Conservation (phyloP, 2,888 invertebrate genomes). For the Actias luna region DNA sequence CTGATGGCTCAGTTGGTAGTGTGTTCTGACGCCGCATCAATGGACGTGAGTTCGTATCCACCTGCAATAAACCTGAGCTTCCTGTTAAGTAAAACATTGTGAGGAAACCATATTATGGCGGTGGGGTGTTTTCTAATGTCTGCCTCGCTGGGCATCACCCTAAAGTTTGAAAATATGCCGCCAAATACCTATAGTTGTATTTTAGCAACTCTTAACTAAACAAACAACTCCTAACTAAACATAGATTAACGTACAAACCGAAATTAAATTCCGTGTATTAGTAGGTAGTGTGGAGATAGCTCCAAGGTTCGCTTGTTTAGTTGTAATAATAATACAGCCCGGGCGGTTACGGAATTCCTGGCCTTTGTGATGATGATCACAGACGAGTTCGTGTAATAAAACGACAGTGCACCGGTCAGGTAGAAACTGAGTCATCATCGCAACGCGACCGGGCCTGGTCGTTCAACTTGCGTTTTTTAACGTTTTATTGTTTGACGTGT, state of each 20-base stretch:
- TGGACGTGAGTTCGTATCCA: too few relatives aligned
- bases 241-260: background rate
- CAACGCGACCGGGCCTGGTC: slow-evolving; percentile 38
- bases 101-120: too few relatives aligned
- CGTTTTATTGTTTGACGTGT: slow-evolving; percentile 58
- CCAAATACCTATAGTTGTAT: too few relatives aligned
- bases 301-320: background rate
- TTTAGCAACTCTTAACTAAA: too few relatives aligned
- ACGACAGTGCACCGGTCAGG: slow-evolving; percentile 58
- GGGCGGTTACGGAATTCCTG: slow-evolving; percentile 49
- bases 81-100: too few relatives aligned
- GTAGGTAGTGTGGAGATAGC: background rate
- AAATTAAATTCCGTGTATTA: background rate
- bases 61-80: too few relatives aligned
- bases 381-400: slow-evolving; percentile 48
- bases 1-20: too few relatives aligned
- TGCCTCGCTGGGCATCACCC: too few relatives aligned
- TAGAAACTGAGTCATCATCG: slow-evolving; percentile 70
- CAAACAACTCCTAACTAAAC: too few relatives aligned
- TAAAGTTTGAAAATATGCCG: too few relatives aligned
- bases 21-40: too few relatives aligned
- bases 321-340: background rate
- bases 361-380: slow-evolving; percentile 49
- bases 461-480: slow-evolving; percentile 69
- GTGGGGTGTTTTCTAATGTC: too few relatives aligned